A percentile compares a stretch with the other conserved stretches of the same genome.
These are phyloP conservation scores for Astropecten irregularis DNA, from an alignment of 53 echinoderm and acorn worm species.

Conservation along the genomic window DNA sequence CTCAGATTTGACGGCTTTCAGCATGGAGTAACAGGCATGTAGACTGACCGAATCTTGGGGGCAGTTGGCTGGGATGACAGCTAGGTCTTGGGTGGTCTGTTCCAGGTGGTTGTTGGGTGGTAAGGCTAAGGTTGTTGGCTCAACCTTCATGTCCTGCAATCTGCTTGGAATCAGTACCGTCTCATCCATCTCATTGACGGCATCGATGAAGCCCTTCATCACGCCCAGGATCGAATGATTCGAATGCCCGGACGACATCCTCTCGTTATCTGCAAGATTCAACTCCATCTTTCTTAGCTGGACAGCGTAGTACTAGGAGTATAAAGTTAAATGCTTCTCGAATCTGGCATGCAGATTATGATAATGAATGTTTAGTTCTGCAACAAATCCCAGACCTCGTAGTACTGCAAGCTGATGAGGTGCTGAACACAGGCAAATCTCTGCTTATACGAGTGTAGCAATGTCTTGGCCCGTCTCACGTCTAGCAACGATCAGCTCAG, in stretches of 20 bases:
- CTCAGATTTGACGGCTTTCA: slow-evolving; percentile 93
- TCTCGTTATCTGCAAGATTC: slow-evolving; percentile 61
- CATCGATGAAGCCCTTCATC: slow-evolving; percentile 94
- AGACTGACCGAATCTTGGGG: slow-evolving; percentile 62
- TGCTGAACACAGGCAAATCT: too few relatives aligned
- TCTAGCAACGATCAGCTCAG: too few relatives aligned
- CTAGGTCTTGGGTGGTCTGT: background rate
- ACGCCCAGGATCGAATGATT: slow-evolving; percentile 85
- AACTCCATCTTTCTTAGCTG: slow-evolving; percentile 56
- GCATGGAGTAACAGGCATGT: slow-evolving; percentile 86
- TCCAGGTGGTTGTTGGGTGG: background rate
- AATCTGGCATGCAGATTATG: too few relatives aligned
- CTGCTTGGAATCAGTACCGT: slow-evolving; percentile 96
- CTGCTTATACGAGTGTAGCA: too few relatives aligned
- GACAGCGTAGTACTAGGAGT: too few relatives aligned
- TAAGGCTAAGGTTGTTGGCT: slow-evolving; percentile 13
- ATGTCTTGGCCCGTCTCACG: too few relatives aligned
- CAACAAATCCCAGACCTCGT: too few relatives aligned
- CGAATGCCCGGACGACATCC: slow-evolving; percentile 29
- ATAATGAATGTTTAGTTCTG: too few relatives aligned
- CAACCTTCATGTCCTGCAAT: slow-evolving; percentile 84
- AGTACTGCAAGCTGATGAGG: too few relatives aligned
- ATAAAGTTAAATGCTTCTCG: too few relatives aligned
- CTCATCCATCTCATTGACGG: slow-evolving; percentile 98
- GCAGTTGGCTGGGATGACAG: slow-evolving; percentile 11